Conservation (phyloP, 2,797 vertebrate genomes). For the Silurus lanzhouensis region DNA sequence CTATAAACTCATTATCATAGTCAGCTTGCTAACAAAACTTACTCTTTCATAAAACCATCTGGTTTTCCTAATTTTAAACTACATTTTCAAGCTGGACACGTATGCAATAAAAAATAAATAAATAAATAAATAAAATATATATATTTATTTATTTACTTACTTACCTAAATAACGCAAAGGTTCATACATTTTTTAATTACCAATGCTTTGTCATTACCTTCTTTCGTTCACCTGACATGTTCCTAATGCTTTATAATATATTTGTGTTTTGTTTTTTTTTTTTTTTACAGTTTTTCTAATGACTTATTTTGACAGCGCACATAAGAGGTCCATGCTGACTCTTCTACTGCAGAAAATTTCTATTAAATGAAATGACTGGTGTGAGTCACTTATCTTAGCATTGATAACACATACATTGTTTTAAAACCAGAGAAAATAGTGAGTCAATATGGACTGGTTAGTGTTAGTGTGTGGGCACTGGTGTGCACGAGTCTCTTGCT, state of each 20-base stretch:
- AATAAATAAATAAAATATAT: no score
- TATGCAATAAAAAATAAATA: not conserved
- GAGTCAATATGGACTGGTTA: not conserved
- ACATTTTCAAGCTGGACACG: not conserved
- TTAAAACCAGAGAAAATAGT: not conserved
- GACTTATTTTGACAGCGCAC: not conserved
- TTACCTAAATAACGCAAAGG: not conserved
- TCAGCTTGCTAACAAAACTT: not conserved
- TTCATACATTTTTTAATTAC: not conserved
- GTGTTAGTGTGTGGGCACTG: slow-evolving; percentile 1
- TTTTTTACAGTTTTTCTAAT: not conserved
- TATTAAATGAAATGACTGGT: slow-evolving; percentile 1
- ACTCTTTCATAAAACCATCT: no score
- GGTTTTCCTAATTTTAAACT: no score
- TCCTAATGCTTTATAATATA: not conserved
- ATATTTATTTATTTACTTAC: not conserved
- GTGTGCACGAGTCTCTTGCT: slow-evolving; percentile 20
- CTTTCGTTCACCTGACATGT: not conserved
- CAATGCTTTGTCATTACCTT: not conserved
- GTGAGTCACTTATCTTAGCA: slow-evolving; percentile 1
- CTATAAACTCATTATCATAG: not conserved
- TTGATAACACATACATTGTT: not conserved
- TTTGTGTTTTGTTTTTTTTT: not conserved
- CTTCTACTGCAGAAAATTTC: not conserved
- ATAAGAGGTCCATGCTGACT: not conserved